phyloP scores from a whole-genome alignment of 2,797 vertebrate species.

The Podargus strigoides region DNA sequence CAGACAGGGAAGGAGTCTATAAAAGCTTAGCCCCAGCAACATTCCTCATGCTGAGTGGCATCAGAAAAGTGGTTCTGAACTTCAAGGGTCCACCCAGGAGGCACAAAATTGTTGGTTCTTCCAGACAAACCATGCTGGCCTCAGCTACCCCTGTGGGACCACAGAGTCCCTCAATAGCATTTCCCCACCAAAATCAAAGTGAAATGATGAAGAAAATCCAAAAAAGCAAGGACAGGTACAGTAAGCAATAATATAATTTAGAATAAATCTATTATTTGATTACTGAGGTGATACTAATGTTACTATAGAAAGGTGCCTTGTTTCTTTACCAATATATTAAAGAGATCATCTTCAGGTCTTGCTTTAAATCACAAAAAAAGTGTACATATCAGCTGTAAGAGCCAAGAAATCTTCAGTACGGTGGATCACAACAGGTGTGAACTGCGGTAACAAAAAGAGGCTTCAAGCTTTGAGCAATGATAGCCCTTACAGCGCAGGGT shows the following conservation, averaged over 20 bases:
- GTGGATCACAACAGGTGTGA: not conserved
- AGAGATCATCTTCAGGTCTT: not conserved
- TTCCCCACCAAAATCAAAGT: not conserved
- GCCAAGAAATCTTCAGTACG: not conserved
- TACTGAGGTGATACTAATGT: not conserved
- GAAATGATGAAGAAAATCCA: not conserved
- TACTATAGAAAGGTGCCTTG: not conserved
- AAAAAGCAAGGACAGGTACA: not conserved
- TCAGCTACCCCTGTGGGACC: not conserved
- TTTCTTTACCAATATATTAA: not conserved
- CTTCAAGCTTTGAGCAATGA: not conserved
- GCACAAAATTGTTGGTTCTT: not conserved
- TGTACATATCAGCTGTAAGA: not conserved
- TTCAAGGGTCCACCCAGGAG: fast-evolving
- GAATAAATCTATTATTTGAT: not conserved
- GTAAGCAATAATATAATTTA: not conserved
- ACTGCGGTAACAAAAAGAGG: not conserved
- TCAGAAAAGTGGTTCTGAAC: not conserved
- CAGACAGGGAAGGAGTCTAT: not conserved
- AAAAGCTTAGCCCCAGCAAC: not conserved
- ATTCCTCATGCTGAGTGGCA: not conserved
- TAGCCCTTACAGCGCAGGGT: not conserved
- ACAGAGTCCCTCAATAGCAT: not conserved
- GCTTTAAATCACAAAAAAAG: not conserved
- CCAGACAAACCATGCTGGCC: no score